Evolutionary conservation across 2,888 invertebrate species (phyloP), one percentile per base, ranked within the genome.

Genomic region (Megastigmus dorsalis): DNA sequence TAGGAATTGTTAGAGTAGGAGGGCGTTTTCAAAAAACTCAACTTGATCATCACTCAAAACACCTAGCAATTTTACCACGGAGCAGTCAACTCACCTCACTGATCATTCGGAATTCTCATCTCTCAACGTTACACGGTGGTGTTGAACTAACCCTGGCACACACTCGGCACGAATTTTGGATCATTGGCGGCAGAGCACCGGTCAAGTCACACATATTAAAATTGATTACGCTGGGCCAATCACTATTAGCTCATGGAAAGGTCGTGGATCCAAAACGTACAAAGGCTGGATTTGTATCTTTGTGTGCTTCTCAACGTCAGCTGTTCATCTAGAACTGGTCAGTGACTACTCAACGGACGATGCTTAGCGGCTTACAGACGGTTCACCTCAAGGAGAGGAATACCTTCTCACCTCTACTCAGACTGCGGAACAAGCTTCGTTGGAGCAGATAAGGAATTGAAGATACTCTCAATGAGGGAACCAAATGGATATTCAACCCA

Each of bases 271-370:
- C 13, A 66, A 54, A 20, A 54, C 41, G 9, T 15, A 33, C 36
- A 78, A 80, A 30, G 60, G 68, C 3, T 80, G 78, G 33, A 38
- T 80, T 5, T 45, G 15, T 5, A 13, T 6, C 5, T 68, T 59
- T 68, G 45, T 57, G 2, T 48, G 52, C 41, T 36, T 70, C 20
- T 28, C 62, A 9, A 52, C 63, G 13, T 63, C 52, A 30, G 71
- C 71, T 5, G 41, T 43, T 28, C 54, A 54, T 48, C 23, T 63
- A 3, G 63, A 71, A 45, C 9, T 23, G 2, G 63, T 63, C 2
- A 30, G 43, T 18, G 71, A 71, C 30, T 71, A 52, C 18, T 6
- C 71, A 38, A 20, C 71, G 2, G 43, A 26, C 3, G 26, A 10
- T 52, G 26, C 28, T n/a, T 52, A 3, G 50, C 23, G 3, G 50